Conservation (phyloP, 2,113 vertebrate species). For the Limnothrissa miodon region DNA sequence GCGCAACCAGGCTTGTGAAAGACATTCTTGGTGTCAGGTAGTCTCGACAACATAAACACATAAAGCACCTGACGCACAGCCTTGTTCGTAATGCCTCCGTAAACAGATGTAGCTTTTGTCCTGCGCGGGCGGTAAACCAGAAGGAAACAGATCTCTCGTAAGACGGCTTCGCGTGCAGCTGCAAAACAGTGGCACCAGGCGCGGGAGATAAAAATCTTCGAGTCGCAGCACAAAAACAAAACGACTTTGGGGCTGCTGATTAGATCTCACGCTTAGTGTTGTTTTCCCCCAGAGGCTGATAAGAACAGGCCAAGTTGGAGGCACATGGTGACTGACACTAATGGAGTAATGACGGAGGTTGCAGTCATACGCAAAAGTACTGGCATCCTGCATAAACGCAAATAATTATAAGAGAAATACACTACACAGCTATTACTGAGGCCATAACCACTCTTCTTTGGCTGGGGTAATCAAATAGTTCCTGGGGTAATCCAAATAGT, state of each 20-base stretch:
- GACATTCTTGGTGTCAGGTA: neutral
- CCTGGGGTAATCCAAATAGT: neutral
- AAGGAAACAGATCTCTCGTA: neutral
- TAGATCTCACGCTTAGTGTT: neutral
- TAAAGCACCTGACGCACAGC: neutral
- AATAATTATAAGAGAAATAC: no score
- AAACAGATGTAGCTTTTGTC: neutral
- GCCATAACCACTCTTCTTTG: neutral
- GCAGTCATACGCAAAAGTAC: neutral
- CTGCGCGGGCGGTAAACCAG: neutral
- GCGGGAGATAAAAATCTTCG: neutral
- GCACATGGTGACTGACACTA: neutral
- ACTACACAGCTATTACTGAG: neutral
- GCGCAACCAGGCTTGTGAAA: constrained; percentile 16
- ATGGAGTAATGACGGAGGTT: neutral
- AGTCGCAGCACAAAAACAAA: neutral
- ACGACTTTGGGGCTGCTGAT: neutral
- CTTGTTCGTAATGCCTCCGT: neutral
- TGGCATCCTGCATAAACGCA: neutral
- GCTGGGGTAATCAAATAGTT: neutral
- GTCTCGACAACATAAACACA: constrained; percentile 26
- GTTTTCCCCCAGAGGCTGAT: neutral
- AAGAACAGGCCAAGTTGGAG: neutral
- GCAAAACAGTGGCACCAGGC: neutral
- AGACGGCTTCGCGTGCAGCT: neutral